A percentile compares a stretch with the other conserved stretches of the same genome.
These are phyloP conservation scores for Sebastes miniatus DNA, from an alignment of 2,797 vertebrate species.

Conservation along the genomic window DNA sequence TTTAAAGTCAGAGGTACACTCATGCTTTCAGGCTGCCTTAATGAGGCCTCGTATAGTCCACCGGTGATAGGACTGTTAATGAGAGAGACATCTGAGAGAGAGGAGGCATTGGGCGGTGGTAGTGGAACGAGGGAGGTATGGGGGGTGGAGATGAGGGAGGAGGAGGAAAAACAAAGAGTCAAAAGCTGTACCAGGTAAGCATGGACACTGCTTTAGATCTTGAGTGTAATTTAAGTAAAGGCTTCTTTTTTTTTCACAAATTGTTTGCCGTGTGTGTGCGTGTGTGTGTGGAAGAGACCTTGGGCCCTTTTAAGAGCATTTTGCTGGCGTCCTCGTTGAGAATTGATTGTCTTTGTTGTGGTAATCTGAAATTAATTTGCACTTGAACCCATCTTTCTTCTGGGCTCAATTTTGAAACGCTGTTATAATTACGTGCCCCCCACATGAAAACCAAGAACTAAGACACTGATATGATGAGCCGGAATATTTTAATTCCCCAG, in stretches of 20 bases:
- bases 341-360: conserved; percentile 98
- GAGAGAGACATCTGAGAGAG: conserved; percentile 71
- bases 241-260: conserved; percentile 80
- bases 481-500: conserved; percentile 95
- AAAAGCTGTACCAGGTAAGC: conserved; percentile 74
- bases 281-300: conserved; percentile 75
- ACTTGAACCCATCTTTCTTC: conserved; percentile 99
- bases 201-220: conserved; percentile 82
- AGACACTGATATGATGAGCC: conserved; percentile 91
- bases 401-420: conserved; percentile 95
- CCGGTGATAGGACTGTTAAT: conserved; percentile 77
- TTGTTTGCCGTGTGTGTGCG: conserved; percentile 26
- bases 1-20: conserved; percentile 69
- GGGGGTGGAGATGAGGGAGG: background rate
- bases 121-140: conserved; percentile 25
- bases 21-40: conserved; percentile 71
- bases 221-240: conserved; percentile 91
- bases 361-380: conserved; percentile 99
- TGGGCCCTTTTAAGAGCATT: conserved; percentile 90
- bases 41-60: conserved; percentile 69
- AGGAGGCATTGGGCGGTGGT: conserved; percentile 18
- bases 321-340: conserved; percentile 89
- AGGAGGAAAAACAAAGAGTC: conserved; percentile 23
- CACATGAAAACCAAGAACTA: conserved; percentile 90
- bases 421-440: conserved; percentile 92